Evolutionary conservation across 1,140 invertebrate species (phyloP).

Genomic region (Caenorhabditis elegans): WBcel235 BX284605.5:15925001-15925500

Average conservation of each 20-base stretch:
- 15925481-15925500: constrained; percentile 1
- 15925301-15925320: background rate
- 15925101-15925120: too few relatives aligned
- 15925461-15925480: background rate
- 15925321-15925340: background rate
- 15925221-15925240: background rate
- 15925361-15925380: background rate
- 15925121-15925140: too few relatives aligned
- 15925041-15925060: too few relatives aligned
- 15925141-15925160: too few relatives aligned
- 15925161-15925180: too few relatives aligned
- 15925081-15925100: too few relatives aligned
- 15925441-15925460: background rate
- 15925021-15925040: too few relatives aligned
- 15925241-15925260: background rate
- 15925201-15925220: background rate
- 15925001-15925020: too few relatives aligned
- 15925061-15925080: too few relatives aligned
- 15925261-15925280: background rate
- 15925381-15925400: background rate
- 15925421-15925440: background rate
- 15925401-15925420: background rate
- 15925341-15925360: background rate
- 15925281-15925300: background rate
- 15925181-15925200: background rate